These are phyloP conservation scores for Chaetogeoica ovagalla DNA, from an alignment of 2,888 invertebrate genomes.

Conservation along the genomic window DNA sequence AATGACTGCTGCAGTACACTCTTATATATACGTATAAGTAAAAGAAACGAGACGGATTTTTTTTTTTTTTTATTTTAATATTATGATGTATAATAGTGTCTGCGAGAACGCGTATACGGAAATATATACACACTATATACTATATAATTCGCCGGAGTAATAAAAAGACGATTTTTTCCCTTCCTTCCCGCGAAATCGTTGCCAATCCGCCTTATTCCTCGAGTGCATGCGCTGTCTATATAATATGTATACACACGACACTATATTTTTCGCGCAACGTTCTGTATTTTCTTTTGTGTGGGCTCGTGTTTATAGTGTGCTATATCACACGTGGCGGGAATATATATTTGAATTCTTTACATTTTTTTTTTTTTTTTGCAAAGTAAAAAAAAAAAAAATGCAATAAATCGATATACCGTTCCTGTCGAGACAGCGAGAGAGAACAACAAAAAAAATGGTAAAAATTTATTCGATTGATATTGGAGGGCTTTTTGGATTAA, in stretches of 20 bases:
- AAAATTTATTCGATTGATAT: too few species aligned
- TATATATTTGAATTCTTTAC: neutral
- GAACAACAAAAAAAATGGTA: neutral
- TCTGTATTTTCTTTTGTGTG: neutral
- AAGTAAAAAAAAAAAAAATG: neutral
- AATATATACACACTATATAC: neutral
- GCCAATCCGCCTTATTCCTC: conserved; percentile 27
- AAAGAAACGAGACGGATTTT: too few species aligned
- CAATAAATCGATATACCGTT: neutral
- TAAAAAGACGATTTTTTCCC: conserved; percentile 29
- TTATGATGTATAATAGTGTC: neutral
- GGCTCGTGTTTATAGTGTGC: neutral
- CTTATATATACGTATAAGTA: neutral
- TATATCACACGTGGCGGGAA: neutral
- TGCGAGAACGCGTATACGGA: neutral
- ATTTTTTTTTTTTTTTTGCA: neutral
- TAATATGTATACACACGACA: neutral
- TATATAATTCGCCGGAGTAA: conserved; percentile 14
- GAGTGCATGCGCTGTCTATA: neutral
- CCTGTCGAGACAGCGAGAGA: neutral
- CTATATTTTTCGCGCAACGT: neutral
- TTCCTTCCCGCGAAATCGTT: conserved; percentile 12
- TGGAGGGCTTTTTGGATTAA: too few species aligned
- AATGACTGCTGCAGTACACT: too few species aligned
- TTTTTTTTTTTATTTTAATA: too few species aligned